A percentile compares a stretch with the other conserved stretches of the same genome.
phyloP scores from a whole-genome alignment of 2,113 vertebrate species.

The Dinomys branickii region DNA sequence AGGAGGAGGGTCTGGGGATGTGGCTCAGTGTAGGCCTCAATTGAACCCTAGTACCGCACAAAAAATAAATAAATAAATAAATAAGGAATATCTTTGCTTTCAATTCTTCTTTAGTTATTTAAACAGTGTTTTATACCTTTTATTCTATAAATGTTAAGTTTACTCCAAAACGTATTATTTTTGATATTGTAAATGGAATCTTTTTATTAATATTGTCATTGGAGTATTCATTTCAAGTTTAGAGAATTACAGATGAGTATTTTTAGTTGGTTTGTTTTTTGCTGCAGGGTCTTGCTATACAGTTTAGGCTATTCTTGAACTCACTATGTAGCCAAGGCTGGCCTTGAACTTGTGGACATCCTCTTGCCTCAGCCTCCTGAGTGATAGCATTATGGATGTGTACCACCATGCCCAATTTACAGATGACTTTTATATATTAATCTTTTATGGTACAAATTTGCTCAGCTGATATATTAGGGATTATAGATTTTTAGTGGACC shows the following conservation, averaged over 20 bases:
- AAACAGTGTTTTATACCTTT: background rate
- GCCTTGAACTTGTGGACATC: background rate
- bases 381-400: background rate
- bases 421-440: background rate
- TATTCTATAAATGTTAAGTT: background rate
- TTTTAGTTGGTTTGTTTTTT: background rate
- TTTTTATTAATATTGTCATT: conserved; percentile 11
- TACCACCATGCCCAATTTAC: background rate
- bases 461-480: background rate
- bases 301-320: background rate
- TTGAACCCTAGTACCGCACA: background rate
- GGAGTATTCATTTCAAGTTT: background rate
- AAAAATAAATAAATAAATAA: background rate
- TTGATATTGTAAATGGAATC: background rate
- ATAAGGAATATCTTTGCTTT: background rate
- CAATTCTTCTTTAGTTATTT: background rate
- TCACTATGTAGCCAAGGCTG: background rate
- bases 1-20: background rate
- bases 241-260: background rate
- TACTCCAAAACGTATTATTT: background rate
- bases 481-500: background rate
- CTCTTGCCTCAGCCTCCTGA: background rate
- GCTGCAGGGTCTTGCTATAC: background rate
- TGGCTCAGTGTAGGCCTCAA: background rate
- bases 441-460: background rate